Base-by-base conservation (phyloP, 2,797 vertebrate species). In the Malacoraja senta region DNA sequence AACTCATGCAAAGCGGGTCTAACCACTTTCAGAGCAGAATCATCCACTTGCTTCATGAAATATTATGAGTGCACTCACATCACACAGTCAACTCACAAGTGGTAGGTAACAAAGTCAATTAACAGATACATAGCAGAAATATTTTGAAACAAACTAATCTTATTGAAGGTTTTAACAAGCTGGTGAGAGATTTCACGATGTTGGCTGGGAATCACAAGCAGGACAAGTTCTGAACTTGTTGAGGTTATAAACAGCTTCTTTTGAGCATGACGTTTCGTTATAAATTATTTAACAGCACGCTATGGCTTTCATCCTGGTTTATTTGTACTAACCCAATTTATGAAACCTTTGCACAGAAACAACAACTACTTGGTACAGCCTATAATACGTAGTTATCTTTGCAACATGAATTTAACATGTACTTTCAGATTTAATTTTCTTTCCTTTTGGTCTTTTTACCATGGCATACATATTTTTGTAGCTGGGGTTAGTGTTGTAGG, bases 41-140 rank as follows among this genome's bases (percentile, higher is more conserved):
- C 61, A 63, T 88, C 84, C 63, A 88, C 17, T 35, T 88, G 63
- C 15, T 68, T 88, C 84, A 21, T 61, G 32, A 63, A 88, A 88
- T 9, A 88, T 88, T 29, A 35, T 32, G n/a, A 68, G n/a, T 68
- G 61, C 58, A 88, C 3, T 68, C 29, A 88, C 35, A 68, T 35
- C 7, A 88, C 58, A 86, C 84, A 88, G n/a, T 8, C 61, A 88
- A 68, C 84, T 68, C 63, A 68, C 84, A 88, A 68, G n/a, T 68
- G 84, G 84, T 19, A 68, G 84, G 84, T 19, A 68, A 32, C 29
- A 21, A 35, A 35, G 61, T 88, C 19, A 68, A 88, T 88, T 65
- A 68, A 68, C 84, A 88, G 84, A 88, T 88, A 88, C 65, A 68
- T 32, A 35, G 84, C 63, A 88, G n/a, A 35, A 88, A 88, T 68